Conservation (phyloP, 2,113 vertebrate species). For the Hydropotes inermis region DNA sequence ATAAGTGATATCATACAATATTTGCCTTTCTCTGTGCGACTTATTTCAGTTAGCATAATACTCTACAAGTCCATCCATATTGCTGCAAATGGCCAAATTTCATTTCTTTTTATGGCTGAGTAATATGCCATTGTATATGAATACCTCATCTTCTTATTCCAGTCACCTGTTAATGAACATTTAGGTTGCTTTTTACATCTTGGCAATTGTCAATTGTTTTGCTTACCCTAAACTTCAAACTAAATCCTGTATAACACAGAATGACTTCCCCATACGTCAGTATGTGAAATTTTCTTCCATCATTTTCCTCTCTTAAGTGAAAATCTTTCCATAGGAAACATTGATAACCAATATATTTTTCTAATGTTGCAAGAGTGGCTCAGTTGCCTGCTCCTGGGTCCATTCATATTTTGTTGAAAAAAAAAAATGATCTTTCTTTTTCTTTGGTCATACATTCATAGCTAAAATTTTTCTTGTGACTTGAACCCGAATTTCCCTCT, state of each 20-base stretch:
- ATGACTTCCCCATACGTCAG: neutral
- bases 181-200: neutral
- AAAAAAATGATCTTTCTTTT: neutral
- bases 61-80: neutral
- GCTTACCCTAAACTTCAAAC: neutral
- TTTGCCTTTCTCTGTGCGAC: neutral
- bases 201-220: neutral
- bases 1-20: neutral
- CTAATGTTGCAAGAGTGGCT: neutral
- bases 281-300: neutral
- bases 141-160: neutral
- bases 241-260: neutral
- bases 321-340: neutral
- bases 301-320: neutral
- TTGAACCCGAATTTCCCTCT: neutral
- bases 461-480: neutral
- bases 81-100: neutral
- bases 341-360: neutral
- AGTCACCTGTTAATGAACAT: neutral
- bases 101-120: neutral
- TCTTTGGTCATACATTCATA: neutral
- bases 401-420: neutral
- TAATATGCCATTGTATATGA: neutral
- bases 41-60: neutral
- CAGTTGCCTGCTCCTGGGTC: neutral